Evolutionary conservation across 2,113 vertebrate species (phyloP), one percentile per base, ranked within the genome.

Genomic region (Amia ocellicauda): DNA sequence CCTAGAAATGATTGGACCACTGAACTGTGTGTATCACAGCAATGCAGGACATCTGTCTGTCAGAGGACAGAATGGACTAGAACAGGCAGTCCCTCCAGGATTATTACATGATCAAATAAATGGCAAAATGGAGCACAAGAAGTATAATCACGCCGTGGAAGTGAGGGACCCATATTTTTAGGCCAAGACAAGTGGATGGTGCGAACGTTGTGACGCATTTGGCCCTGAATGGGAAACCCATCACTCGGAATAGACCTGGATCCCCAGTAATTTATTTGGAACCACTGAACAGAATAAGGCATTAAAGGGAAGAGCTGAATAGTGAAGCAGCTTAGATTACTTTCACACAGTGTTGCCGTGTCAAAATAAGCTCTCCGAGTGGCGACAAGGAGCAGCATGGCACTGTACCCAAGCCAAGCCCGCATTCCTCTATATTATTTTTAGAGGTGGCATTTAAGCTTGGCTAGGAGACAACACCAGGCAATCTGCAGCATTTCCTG

Each of bases 381-480:
- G 79, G 83, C 69, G 77, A 84, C 82, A 83, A 77, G 79, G 79
- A 66, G 63, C 47, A 50, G 74, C 67, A 69, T 79, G 68, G 56
- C 64, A 52, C 69, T 66, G 68, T 68, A 66, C 13, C 58, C 63
- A 69, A 67, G 82, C 80, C 80, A 70, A 72, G 66, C 68, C 73
- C 66, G 60, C 83, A 88, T 89, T 89, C 83, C 77, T 71, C 54
- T 24, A 0, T 28, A 36, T 53, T 89, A 89, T 88, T 86, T 89
- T 80, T 87, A 87, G 87, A 66, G 59, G 22, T 84, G 84, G 85
- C 81, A 88, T 88, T 87, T 89, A 81, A 83, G 82, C 67, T 69
- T 78, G 85, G 85, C 84, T 80, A 58, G 29, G 63, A 40, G 58
- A 75, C 73, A 77, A 85, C 76, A 72, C 69, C 70, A 77, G 78